Evolutionary conservation across 2,888 invertebrate species (phyloP), one percentile per base, ranked within the genome.

Genomic region (Tiphia femorata): DNA sequence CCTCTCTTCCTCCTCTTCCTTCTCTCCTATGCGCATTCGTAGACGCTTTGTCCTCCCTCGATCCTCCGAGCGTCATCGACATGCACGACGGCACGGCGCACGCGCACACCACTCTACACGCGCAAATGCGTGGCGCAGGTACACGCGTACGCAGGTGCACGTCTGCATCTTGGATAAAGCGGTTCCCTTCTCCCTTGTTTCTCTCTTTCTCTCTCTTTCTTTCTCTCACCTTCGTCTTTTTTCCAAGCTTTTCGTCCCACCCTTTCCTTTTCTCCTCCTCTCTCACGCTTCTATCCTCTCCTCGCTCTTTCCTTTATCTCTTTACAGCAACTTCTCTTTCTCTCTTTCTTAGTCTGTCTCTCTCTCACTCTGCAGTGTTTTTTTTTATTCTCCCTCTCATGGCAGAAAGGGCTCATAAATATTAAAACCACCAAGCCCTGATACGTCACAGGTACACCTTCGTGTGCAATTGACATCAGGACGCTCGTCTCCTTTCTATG

Each of bases 351-450:
- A 19, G 10, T 37, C 30, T 6, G 7, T 38, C 38, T 16, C 16
- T 49, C 47, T 14, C 27, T 49, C 25, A 25, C 25, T 20, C n/a
- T n/a, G n/a, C n/a, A 8, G 2, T 37, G 37, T 17, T 5, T 37
- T 12, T n/a, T 33, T 40, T 20, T 29, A 7, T 16, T 8, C 19
- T 21, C 35, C 41, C 51, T 43, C 54, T 59, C 46, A 35, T 54
- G 38, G 55, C 62, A 40, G 40, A 21, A 53, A 57, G 61, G 40
- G 12, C 53, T 59, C 62, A 67, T 67, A 62, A 64, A 67, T 67
- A 67, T 67, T 67, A 67, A 67, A 64, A 61, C 58, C 51, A 47
- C 57, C 48, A 54, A 54, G 56, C 61, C 54, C 58, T 64, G 54
- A 67, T 63, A 63, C 43, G 53, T 56, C 46, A 56, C 49, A n/a